A percentile compares a stretch with the other conserved stretches of the same genome.
Conservation (phyloP, 2,113 vertebrate genomes). For the Hemibates koningsi region DNA sequence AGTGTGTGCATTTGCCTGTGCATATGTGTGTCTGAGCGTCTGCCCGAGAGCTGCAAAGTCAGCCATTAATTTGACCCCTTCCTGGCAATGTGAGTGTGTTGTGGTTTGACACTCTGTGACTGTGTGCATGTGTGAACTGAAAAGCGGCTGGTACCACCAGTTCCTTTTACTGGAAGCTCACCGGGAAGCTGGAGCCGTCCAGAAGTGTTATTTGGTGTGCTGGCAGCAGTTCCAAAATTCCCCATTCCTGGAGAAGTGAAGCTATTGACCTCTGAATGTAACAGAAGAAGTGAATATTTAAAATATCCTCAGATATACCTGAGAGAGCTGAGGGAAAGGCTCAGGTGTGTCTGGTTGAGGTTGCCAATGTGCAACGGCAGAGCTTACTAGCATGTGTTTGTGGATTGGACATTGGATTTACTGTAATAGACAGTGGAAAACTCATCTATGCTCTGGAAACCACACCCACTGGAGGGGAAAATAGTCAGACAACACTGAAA, state of each 20-base stretch:
- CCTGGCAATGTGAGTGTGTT: slow-evolving; percentile 56
- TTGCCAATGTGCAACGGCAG: background rate
- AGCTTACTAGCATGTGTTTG: background rate
- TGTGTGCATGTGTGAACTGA: slow-evolving; percentile 42
- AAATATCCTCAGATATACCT: background rate
- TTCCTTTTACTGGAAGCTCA: slow-evolving; percentile 53
- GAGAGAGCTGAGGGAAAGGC: background rate
- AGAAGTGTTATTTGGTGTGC: slow-evolving; percentile 23
- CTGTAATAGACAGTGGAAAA: background rate
- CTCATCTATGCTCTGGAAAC: background rate
- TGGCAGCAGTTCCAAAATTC: background rate
- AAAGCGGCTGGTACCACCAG: slow-evolving; percentile 44
- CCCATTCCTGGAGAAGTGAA: background rate
- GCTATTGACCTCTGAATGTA: background rate
- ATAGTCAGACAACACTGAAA: background rate
- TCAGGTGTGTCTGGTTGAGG: background rate
- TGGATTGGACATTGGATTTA: background rate
- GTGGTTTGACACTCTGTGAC: slow-evolving; percentile 51
- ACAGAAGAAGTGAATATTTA: background rate
- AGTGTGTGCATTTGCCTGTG: background rate
- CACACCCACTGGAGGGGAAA: background rate
- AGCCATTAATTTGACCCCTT: slow-evolving; percentile 69
- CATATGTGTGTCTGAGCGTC: slow-evolving; percentile 21
- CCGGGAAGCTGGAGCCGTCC: slow-evolving; percentile 1
- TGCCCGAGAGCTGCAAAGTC: slow-evolving; percentile 60